A percentile compares a stretch with the other conserved stretches of the same genome.
Conservation (phyloP, 2,797 vertebrate species). For the Spinibarbus caldwelli region DNA sequence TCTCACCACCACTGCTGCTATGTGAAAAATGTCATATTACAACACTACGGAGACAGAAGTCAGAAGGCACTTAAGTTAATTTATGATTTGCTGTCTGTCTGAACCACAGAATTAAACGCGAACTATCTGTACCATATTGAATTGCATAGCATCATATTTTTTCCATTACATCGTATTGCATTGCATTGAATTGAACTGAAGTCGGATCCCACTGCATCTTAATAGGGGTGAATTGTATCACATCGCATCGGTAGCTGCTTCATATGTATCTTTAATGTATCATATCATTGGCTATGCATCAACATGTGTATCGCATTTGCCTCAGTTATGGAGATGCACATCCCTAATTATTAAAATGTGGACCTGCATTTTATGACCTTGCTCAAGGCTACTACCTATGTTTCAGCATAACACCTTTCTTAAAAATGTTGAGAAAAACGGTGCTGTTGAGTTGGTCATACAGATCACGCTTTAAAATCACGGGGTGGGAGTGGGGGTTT, state of each 20-base stretch:
- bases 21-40: rapidly evolving
- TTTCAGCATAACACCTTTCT: constrained; percentile 18
- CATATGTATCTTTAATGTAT: neutral
- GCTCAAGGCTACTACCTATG: neutral
- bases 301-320: neutral
- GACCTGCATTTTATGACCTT: neutral
- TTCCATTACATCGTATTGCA: no score
- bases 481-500: neutral
- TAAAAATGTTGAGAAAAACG: neutral
- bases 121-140: no score
- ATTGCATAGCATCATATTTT: no score
- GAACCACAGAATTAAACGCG: no score
- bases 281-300: neutral
- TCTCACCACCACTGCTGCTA: no score
- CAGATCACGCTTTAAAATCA: constrained; percentile 4
- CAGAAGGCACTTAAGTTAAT: no score
- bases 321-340: neutral
- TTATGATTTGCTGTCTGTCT: no score
- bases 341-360: neutral
- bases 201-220: neutral
- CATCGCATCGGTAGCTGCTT: neutral
- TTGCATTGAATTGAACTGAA: neutral
- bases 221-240: no score
- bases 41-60: no score
- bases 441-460: neutral